Percentiles rank a stretch among this genome's conserved stretches.
Conservation (phyloP, 2,797 vertebrate genomes). For the Sebastiscus tertius region DNA sequence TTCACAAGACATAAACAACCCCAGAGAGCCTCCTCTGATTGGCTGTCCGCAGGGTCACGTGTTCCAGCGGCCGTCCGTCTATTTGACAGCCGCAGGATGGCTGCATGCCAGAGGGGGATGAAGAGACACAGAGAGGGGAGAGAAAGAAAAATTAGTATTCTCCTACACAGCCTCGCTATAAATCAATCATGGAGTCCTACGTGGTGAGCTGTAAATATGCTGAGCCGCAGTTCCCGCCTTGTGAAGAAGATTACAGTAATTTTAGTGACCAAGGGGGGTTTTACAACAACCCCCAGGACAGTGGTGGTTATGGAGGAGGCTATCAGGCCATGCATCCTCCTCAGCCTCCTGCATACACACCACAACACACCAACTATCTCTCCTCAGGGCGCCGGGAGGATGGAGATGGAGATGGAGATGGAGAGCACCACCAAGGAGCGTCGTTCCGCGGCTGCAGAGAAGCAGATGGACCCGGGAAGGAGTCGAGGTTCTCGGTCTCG, state of each 20-base stretch:
- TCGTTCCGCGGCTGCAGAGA: slow-evolving; percentile 55
- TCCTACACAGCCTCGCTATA: slow-evolving; percentile 87
- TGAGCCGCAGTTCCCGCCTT: slow-evolving; percentile 97
- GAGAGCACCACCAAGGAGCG: slow-evolving; percentile 2
- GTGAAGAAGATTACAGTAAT: slow-evolving; percentile 94
- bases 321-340: slow-evolving; percentile 80
- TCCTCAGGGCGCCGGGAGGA: slow-evolving; percentile 77
- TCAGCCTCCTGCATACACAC: slow-evolving; percentile 85
- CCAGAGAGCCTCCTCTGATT: slow-evolving; percentile 83
- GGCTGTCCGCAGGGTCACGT: slow-evolving; percentile 89
- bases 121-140: slow-evolving; percentile 75
- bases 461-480: slow-evolving; percentile 36
- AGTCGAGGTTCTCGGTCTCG: slow-evolving; percentile 33
- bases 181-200: slow-evolving; percentile 99
- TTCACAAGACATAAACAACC: slow-evolving; percentile 72
- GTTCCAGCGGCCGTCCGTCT: slow-evolving; percentile 91
- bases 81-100: slow-evolving; percentile 99
- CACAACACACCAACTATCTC: slow-evolving; percentile 84
- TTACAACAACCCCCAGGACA: slow-evolving; percentile 87
- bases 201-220: slow-evolving; percentile 98
- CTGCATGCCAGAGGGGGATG: slow-evolving; percentile 86
- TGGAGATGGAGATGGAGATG: slow-evolving; percentile 17
- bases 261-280: slow-evolving; percentile 92
- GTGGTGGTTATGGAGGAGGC: slow-evolving; percentile 86
- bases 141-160: slow-evolving; percentile 84